Evolutionary conservation across 2,113 vertebrate genomes (phyloP).

Genomic region (Engystomops pustulosus): DNA sequence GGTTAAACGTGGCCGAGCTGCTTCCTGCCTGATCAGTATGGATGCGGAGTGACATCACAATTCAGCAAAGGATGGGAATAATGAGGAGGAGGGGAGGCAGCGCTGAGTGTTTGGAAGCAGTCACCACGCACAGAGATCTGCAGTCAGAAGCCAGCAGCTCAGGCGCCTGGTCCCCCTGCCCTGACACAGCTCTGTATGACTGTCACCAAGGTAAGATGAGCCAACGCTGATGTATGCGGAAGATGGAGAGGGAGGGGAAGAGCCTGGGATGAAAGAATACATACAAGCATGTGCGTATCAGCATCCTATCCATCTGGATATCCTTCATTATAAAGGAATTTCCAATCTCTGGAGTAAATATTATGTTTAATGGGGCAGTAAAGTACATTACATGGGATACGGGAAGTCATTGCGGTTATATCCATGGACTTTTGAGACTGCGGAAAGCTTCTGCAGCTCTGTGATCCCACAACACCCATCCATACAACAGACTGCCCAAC

Average conservation of each 20-base stretch:
- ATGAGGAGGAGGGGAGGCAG: conserved; percentile 58
- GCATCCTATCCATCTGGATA: conserved; percentile 11
- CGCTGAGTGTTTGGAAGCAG: conserved; percentile 44
- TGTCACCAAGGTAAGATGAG: conserved; percentile 55
- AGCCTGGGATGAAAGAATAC: not conserved
- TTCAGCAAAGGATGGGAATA: conserved; percentile 58
- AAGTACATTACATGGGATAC: conserved; percentile 12
- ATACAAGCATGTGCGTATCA: not conserved
- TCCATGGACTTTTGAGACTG: conserved; percentile 29
- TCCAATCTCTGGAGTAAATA: not conserved
- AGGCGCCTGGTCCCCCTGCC: conserved; percentile 30
- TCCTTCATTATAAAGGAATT: not conserved
- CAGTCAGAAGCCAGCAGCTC: conserved; percentile 46
- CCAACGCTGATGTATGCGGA: conserved; percentile 21
- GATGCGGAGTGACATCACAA: conserved; percentile 57
- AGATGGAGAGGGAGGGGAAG: not conserved
- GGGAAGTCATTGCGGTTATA: conserved; percentile 15
- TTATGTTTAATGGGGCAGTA: not conserved
- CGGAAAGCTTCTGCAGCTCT: conserved; percentile 26
- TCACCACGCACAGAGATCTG: conserved; percentile 40
- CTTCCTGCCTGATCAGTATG: conserved; percentile 57
- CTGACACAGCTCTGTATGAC: conserved; percentile 53
- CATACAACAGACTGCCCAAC: not conserved
- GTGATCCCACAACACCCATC: not conserved
- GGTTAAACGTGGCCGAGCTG: conserved; percentile 27